A percentile compares a stretch with the other conserved stretches of the same genome.
These are phyloP conservation scores for Acestrorhynchus altus DNA, from an alignment of 2,797 vertebrate species.

Conservation along the genomic window DNA sequence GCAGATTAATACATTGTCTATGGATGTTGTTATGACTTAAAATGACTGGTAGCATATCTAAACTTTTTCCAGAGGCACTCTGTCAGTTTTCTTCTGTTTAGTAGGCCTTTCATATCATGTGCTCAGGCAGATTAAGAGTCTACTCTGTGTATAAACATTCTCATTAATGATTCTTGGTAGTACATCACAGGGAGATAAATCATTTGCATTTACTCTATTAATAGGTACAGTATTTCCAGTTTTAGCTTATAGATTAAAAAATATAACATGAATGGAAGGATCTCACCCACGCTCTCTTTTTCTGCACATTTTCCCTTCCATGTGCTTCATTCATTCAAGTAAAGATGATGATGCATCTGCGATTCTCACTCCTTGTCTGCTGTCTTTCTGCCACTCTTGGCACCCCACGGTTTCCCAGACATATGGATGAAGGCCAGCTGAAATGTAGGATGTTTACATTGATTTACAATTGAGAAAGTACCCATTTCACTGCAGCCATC, in stretches of 20 bases:
- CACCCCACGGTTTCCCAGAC: neutral
- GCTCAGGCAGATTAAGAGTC: neutral
- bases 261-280: no score
- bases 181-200: no score
- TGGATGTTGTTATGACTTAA: no score
- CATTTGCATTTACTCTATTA: no score
- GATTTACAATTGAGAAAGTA: neutral
- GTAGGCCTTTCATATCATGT: neutral
- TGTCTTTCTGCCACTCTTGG: neutral
- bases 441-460: constrained; percentile 10
- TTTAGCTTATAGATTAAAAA: neutral
- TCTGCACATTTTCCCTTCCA: neutral
- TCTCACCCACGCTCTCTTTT: neutral
- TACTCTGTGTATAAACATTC: neutral
- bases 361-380: neutral
- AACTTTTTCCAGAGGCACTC: neutral
- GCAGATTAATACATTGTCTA: neutral
- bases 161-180: no score
- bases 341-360: neutral
- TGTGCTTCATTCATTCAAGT: neutral
- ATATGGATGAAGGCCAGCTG: constrained; percentile 26
- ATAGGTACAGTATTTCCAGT: neutral
- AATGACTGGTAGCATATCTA: neutral
- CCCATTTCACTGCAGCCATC: neutral
- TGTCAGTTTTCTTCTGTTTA: no score